Evolutionary conservation across 2,113 vertebrate genomes (phyloP).

Genomic region (Chionis minor): DNA sequence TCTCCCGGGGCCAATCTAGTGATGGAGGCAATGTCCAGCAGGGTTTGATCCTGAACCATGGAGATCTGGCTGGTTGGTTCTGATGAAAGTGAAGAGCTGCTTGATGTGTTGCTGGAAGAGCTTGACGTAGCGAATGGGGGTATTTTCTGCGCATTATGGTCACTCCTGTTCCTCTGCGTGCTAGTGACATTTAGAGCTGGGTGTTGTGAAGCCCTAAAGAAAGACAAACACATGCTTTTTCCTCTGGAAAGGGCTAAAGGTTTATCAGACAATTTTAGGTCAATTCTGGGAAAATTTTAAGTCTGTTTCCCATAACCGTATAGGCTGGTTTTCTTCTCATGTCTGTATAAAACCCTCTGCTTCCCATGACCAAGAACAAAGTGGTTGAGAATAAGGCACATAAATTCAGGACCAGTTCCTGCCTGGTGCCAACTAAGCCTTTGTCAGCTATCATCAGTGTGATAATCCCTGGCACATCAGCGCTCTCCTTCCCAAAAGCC

Average conservation of each 20-base stretch:
- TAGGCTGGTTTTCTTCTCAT: background rate
- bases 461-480: background rate
- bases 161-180: slow-evolving; percentile 46
- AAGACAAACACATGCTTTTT: slow-evolving; percentile 51
- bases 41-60: slow-evolving; percentile 54
- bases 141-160: slow-evolving; percentile 38
- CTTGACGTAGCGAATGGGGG: slow-evolving; percentile 32
- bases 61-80: slow-evolving; percentile 50
- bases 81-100: slow-evolving; percentile 57
- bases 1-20: slow-evolving; percentile 27
- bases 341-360: background rate
- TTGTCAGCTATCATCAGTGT: background rate
- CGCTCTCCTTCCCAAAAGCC: background rate
- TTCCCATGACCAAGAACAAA: background rate
- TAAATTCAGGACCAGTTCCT: background rate
- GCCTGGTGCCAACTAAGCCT: background rate
- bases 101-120: slow-evolving; percentile 55
- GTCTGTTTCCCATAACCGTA: background rate
- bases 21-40: slow-evolving; percentile 43
- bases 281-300: background rate
- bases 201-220: slow-evolving; percentile 69
- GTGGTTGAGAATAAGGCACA: background rate
- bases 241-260: background rate
- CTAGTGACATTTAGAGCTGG: slow-evolving; percentile 64
- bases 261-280: background rate